Evolutionary conservation across 2,797 vertebrate genomes (phyloP).

Genomic region (Coreius guichenoti): DNA sequence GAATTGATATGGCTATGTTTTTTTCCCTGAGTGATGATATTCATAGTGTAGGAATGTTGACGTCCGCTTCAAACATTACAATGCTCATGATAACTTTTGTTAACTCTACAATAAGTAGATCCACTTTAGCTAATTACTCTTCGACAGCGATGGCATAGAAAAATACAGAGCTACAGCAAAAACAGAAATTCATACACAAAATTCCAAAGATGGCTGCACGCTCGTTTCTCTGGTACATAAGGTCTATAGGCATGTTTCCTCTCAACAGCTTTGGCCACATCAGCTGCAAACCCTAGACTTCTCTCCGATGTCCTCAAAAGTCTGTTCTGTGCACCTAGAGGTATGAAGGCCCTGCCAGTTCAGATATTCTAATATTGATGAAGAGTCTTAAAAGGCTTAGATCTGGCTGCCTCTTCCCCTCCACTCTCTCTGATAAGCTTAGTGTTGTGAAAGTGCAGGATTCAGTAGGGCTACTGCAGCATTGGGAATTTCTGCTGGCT

Average conservation of each 20-base stretch:
- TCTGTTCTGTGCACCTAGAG: constrained; percentile 35
- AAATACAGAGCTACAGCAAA: background rate
- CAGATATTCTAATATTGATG: constrained; percentile 66
- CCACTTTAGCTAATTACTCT: background rate
- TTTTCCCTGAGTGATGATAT: background rate
- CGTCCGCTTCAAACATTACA: background rate
- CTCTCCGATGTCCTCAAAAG: constrained; percentile 41
- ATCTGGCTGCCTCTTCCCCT: constrained; percentile 49
- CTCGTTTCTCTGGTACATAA: background rate
- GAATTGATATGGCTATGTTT: background rate
- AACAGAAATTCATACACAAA: background rate
- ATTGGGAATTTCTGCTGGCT: constrained; percentile 59
- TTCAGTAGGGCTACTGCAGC: constrained; percentile 50
- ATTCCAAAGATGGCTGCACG: background rate
- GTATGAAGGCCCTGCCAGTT: constrained; percentile 52
- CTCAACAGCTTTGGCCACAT: constrained; percentile 3
- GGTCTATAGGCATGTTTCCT: background rate
- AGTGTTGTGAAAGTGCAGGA: constrained; percentile 58
- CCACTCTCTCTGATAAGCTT: constrained; percentile 57
- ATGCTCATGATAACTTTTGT: background rate
- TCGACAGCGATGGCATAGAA: background rate
- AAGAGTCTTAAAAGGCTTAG: constrained; percentile 64
- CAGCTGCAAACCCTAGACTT: constrained; percentile 8
- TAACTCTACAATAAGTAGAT: background rate
- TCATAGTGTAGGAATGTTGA: background rate